Conservation (phyloP, 1,140 invertebrate genomes). For the Ephestia elutella region DNA sequence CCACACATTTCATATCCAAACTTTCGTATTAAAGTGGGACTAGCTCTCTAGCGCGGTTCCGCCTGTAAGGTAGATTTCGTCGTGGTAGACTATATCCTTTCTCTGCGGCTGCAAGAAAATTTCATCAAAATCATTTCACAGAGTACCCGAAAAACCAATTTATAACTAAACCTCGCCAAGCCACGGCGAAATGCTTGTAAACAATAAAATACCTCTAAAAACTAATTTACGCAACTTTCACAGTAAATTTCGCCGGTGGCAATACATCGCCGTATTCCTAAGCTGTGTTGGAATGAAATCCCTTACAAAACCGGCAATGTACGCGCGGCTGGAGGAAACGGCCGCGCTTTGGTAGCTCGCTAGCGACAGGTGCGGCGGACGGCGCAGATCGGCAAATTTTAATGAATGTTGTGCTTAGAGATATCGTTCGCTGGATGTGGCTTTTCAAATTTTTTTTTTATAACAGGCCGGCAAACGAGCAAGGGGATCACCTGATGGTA, state of each 20-base stretch:
- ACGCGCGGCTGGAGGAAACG: background rate
- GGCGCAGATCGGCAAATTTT: conserved; percentile 63
- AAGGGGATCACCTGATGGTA: too few species aligned
- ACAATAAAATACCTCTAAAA: background rate
- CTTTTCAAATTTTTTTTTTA: conserved; percentile 6
- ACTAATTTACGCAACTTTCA: background rate
- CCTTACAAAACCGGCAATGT: background rate
- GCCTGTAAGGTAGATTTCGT: too few species aligned
- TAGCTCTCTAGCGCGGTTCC: too few species aligned
- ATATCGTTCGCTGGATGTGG: conserved; percentile 31
- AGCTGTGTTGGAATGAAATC: background rate
- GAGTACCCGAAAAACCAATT: too few species aligned
- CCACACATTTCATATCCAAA: too few species aligned
- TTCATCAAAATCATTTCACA: too few species aligned
- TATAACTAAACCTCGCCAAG: too few species aligned
- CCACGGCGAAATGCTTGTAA: background rate
- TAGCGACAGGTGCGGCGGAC: conserved; percentile 57
- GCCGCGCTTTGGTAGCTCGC: background rate
- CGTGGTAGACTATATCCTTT: too few species aligned
- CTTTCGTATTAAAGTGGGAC: too few species aligned
- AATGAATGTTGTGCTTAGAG: conserved; percentile 53
- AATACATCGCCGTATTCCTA: conserved; percentile 9
- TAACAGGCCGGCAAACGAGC: too few species aligned
- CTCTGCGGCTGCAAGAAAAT: too few species aligned
- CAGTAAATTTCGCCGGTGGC: background rate